Evolutionary conservation across 2,113 vertebrate species (phyloP), one percentile per base, ranked within the genome.

Genomic region (Cettia cetti): DNA sequence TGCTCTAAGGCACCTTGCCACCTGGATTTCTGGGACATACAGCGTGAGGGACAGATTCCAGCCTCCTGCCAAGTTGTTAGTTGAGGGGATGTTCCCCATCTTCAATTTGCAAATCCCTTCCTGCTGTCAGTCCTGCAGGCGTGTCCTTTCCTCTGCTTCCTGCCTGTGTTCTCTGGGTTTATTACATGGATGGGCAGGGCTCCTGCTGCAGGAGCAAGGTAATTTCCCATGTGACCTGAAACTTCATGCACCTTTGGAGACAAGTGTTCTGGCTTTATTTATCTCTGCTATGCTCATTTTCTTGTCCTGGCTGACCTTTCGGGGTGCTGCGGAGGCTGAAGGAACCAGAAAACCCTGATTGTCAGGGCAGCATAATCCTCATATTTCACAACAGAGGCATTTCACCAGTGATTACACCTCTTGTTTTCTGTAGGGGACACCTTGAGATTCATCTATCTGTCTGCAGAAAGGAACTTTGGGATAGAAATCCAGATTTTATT

Each of bases 271-370:
- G 56, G 18, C 53, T 90, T 59, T 69, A 17, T 69, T 69, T 78
- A 18, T 45, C 44, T 60, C 53, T 81, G 17, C 19, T 24, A 0
- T 60, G 53, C 80, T 88, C 9, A 2, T 65, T 72, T 78, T 50
- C 75, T 64, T 66, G 24, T 5, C 79, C 60, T 82, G 61, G 31
- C 44, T 79, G 85, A 75, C 57, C 37, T 88, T 71, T 72, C 0
- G 0, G 47, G 74, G 56, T n/a, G 31, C 54, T 10, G 4, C 0
- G 0, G 40, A 64, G 40, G 50, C 71, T 63, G 60, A 75, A 47
- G 65, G 74, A 94, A 66, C 65, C n/a, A 47, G 61, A 68, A 85
- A 90, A 12, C 61, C 44, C 70, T 71, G 82, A 57, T 56, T 53
- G 76, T 75, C 39, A 53, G 63, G 69, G 60, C 42, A 30, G 12